Evolutionary conservation across 37 sponge, comb jelly and placozoan genomes (phyloP), one percentile per base, ranked within the genome.

Genomic region (Cliona cf. orientalis): DNA sequence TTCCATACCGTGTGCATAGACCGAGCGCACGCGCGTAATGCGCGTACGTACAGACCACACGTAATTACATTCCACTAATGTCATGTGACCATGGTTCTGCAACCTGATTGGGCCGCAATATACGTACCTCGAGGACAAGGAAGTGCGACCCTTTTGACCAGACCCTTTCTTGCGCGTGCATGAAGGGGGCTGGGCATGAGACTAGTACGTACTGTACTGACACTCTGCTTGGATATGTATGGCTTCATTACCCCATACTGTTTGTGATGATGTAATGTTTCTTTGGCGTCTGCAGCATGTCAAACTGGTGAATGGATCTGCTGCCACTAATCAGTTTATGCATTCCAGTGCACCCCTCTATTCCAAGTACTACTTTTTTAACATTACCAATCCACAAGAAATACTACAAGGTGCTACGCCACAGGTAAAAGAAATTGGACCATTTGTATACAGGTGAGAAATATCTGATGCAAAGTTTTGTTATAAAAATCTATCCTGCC

Each of bases 351-450:
- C 83, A 3, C 83, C 83, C 35, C 42, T 86, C 14, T 86, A 84
- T 58, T 39, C 76, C 62, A 82, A 58, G 6, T 86, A 76, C 58
- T 82, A 79, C 42, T 84, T 92, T 58, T 95, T 91, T 60, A 84
- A 82, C 69, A 38, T 95, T 37, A 92, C 66, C 38, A 95, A 95
- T 65, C 71, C 79, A 25, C 58, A 89, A 7, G 88, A 89, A 21
- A 74, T 89, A 1, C 56, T 79, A 0, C 0, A 41, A 3, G 81
- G 81, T 0, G 91, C 87, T 29, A 81, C 74, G 56, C 84, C 90
- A 4, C 58, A 58, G 7, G 58, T 95, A 2, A 66, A 74, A 28
- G 81, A 92, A 25, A 42, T 89, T 35, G 96, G 96, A 17, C 96
- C 96, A 5, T 96, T 86, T 58, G 53, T 59, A 0, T 96, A 90